These are phyloP conservation scores for Seriola dumerili DNA, from an alignment of 2,113 vertebrate genomes.

Conservation along the genomic window DNA sequence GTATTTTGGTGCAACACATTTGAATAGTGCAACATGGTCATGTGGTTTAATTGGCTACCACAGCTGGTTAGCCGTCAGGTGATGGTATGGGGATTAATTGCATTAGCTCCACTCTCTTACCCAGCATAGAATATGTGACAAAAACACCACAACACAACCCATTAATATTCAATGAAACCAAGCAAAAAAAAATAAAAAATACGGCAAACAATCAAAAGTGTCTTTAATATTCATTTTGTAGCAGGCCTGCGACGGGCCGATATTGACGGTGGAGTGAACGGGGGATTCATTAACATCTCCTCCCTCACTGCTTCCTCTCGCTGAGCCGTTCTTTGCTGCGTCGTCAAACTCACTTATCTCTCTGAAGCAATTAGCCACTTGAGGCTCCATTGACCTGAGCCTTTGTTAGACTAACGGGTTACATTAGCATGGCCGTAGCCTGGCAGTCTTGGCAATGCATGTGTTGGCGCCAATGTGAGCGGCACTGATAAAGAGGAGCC, in stretches of 20 bases:
- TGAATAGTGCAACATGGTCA: slow-evolving; percentile 36
- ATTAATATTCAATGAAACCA: slow-evolving; percentile 78
- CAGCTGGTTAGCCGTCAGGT: slow-evolving; percentile 65
- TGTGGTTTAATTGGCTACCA: slow-evolving; percentile 54
- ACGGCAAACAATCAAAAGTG: slow-evolving; percentile 76
- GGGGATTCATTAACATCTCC: slow-evolving; percentile 80
- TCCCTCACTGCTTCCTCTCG: slow-evolving; percentile 58
- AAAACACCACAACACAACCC: slow-evolving; percentile 61
- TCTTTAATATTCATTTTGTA: slow-evolving; percentile 82
- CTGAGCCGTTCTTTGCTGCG: slow-evolving; percentile 72
- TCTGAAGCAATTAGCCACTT: slow-evolving; percentile 86
- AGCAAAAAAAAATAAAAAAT: slow-evolving; percentile 42
- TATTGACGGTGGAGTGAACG: slow-evolving; percentile 79
- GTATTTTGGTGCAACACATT: slow-evolving; percentile 31
- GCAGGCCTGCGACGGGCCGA: slow-evolving; percentile 73
- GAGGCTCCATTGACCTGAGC: slow-evolving; percentile 85
- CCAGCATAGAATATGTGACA: slow-evolving; percentile 67
- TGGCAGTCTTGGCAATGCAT: slow-evolving; percentile 74
- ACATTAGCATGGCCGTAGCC: slow-evolving; percentile 80
- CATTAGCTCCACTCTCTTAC: slow-evolving; percentile 73
- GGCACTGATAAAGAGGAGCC: slow-evolving; percentile 81
- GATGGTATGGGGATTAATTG: slow-evolving; percentile 71
- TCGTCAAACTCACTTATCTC: slow-evolving; percentile 86
- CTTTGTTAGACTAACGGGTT: slow-evolving; percentile 82
- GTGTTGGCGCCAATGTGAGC: slow-evolving; percentile 81